These are phyloP conservation scores for Apistogramma diplotaenia DNA, from an alignment of 2,113 vertebrate species.

Conservation along the genomic window DNA sequence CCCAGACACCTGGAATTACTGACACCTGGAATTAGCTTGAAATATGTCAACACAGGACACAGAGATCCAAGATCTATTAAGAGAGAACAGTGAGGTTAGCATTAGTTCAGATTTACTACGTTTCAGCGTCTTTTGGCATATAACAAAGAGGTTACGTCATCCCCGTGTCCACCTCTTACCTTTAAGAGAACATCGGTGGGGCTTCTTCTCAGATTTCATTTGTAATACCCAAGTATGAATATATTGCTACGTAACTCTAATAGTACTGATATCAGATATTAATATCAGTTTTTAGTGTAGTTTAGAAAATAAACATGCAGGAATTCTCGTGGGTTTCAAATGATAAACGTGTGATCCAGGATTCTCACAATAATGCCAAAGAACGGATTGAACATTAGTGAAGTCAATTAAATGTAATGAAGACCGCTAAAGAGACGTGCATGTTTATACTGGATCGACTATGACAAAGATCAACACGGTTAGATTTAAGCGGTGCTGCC, in stretches of 20 bases:
- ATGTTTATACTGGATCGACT: not conserved
- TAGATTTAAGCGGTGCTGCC: not conserved
- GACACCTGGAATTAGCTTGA: slow-evolving; percentile 32
- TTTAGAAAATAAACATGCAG: not conserved
- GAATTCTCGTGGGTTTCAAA: not conserved
- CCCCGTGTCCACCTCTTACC: not conserved
- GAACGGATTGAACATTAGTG: not conserved
- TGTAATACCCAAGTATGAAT: not conserved
- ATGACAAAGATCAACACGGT: not conserved
- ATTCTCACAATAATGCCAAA: not conserved
- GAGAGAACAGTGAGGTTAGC: slow-evolving; percentile 10
- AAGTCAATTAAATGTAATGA: not conserved
- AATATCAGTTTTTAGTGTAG: not conserved
- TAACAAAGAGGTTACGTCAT: not conserved
- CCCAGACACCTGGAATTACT: not conserved
- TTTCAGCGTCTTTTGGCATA: slow-evolving; percentile 13
- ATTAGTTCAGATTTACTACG: slow-evolving; percentile 11
- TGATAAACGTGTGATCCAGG: not conserved
- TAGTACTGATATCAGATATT: not conserved
- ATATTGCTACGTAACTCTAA: not conserved
- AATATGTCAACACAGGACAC: slow-evolving; percentile 17
- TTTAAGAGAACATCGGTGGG: not conserved
- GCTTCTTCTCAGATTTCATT: not conserved
- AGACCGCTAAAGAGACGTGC: not conserved
- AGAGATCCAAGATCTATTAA: slow-evolving; percentile 7